Evolutionary conservation across 2,113 vertebrate genomes (phyloP), one percentile per base, ranked within the genome.

Genomic region (Solea solea): DNA sequence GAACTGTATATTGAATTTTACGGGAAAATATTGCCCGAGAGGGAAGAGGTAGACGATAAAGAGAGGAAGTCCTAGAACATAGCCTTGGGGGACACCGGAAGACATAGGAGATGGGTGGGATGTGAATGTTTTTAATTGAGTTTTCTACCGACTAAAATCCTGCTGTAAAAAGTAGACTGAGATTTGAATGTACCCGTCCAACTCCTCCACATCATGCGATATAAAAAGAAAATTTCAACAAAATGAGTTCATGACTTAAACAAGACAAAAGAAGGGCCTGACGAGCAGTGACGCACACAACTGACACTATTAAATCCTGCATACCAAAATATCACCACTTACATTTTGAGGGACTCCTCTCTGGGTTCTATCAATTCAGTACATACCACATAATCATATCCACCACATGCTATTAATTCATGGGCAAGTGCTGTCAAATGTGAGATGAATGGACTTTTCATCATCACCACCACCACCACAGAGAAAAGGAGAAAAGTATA

Each of bases 401-500:
- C 9, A 3, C 2, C 3, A 50, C 8, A 3, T 27, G 8, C 78
- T 56, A 82, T 64, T 70, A 84, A 86, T 84, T 84, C 61, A 87
- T 52, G 4, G 39, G 34, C 49, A 49, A 42, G 55, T 55, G 54
- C 45, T 64, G 68, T 76, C 28, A 54, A 68, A 73, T 68, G 64
- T 64, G 25, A 34, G 34, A 34, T 34, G 34, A 34, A 34, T 34
- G 34, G 34, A 34, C 34, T 34, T 34, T 34, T 34, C 5, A 4
- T 34, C 5, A 34, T 34, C 34, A 4, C 34, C 25, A 3, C 39
- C 46, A 7, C 44, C 21, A 21, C 21, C 21, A 21, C 21, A 21
- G 21, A 15, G 51, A 69, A 28, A 28, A 27, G 41, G 27, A 15
- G 49, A n/a, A 44, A 21, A 16, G 15, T 49, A 3, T 4, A 34